Conservation (phyloP, 2,113 vertebrate species). For the Trachemys scripta region DNA sequence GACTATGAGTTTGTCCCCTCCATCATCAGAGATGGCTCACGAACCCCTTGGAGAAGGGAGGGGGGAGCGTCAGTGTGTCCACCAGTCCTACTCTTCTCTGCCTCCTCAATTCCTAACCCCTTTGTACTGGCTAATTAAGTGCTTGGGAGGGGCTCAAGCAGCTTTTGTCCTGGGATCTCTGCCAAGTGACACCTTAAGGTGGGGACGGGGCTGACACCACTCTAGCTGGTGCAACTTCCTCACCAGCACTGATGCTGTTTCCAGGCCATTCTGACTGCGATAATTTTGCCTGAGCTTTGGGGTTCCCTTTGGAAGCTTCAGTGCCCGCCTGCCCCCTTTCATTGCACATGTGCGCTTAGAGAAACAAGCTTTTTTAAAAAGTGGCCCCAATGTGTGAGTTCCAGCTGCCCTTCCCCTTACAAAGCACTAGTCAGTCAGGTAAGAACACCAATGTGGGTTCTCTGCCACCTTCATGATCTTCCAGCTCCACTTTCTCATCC, state of each 20-base stretch:
- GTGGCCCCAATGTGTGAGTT: accelerated
- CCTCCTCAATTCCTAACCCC: background rate
- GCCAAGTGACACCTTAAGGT: background rate
- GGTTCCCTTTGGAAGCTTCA: background rate
- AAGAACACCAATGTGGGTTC: background rate
- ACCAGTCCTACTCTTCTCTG: background rate
- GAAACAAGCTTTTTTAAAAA: background rate
- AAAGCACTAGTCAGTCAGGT: background rate
- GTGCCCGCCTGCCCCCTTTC: background rate
- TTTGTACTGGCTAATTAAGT: background rate
- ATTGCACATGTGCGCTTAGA: background rate
- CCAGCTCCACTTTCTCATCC: background rate
- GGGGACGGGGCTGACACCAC: background rate
- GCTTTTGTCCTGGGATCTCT: background rate
- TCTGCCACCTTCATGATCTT: background rate
- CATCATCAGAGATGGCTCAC: background rate
- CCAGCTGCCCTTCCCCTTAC: background rate
- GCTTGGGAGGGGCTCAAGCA: background rate
- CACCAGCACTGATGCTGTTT: background rate
- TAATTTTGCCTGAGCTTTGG: background rate
- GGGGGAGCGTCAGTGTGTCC: background rate
- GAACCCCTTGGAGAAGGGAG: background rate
- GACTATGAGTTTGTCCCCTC: background rate
- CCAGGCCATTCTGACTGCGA: background rate
- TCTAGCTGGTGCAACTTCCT: background rate